phyloP scores from a whole-genome alignment of 2,113 vertebrate genomes.

The Bubo scandiacus region DNA sequence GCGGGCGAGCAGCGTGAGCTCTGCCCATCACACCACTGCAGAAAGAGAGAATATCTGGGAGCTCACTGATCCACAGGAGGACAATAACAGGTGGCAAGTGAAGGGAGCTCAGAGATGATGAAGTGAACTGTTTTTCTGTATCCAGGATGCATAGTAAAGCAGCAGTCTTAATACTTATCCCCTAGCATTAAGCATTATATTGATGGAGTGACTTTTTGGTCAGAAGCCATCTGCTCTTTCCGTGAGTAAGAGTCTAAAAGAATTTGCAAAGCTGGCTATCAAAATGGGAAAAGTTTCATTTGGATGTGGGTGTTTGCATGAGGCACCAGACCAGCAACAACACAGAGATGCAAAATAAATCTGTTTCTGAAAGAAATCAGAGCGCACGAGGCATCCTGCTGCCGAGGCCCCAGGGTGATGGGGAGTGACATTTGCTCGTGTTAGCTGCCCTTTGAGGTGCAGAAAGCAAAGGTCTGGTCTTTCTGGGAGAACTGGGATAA shows the following conservation, averaged over 20 bases:
- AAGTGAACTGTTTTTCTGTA: slow-evolving; percentile 5
- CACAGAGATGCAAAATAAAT: neutral
- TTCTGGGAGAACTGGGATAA: neutral
- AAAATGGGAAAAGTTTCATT: neutral
- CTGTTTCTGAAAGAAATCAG: neutral
- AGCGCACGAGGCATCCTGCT: neutral
- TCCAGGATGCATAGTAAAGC: slow-evolving; percentile 23
- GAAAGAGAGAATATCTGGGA: neutral
- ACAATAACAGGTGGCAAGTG: slow-evolving; percentile 51
- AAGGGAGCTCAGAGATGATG: slow-evolving; percentile 41
- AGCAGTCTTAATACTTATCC: slow-evolving; percentile 8
- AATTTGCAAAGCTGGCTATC: slow-evolving; percentile 31
- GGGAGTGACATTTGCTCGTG: neutral
- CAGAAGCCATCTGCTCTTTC: slow-evolving; percentile 53
- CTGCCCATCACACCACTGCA: neutral
- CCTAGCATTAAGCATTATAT: slow-evolving; percentile 33
- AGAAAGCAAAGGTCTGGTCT: neutral
- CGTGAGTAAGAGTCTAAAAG: neutral
- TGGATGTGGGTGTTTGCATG: neutral
- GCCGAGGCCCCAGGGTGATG: neutral
- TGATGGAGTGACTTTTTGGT: slow-evolving; percentile 55
- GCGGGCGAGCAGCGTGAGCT: neutral
- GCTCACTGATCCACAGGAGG: neutral
- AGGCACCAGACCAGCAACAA: neutral
- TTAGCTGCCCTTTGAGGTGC: neutral